phyloP scores from a whole-genome alignment of 2,797 vertebrate genomes.

The Semaprochilodus insignis region DNA sequence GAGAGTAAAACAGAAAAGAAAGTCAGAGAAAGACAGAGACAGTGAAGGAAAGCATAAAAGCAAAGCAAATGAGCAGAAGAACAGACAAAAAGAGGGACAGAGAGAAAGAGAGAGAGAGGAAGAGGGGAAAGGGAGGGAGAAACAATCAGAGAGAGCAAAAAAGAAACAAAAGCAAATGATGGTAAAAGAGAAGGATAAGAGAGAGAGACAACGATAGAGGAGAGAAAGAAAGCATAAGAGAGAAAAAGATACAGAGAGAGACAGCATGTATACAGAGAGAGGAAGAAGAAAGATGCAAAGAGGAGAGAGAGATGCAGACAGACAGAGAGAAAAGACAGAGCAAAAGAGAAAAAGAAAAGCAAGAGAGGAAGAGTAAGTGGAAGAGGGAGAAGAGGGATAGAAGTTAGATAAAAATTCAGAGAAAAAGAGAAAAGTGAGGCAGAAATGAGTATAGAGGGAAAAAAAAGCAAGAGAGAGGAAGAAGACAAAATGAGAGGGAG shows the following conservation, averaged over 20 bases:
- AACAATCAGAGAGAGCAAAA: neutral
- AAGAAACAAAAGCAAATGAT: neutral
- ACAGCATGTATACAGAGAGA: too few relatives aligned
- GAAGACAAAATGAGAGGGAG: neutral
- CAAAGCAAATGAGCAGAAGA: neutral
- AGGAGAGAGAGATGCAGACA: conserved; percentile 10
- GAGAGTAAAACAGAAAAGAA: neutral
- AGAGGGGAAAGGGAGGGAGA: neutral
- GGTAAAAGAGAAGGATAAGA: neutral
- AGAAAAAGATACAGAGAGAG: neutral
- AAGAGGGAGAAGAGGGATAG: neutral
- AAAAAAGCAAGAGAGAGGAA: conserved; percentile 50
- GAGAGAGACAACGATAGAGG: neutral
- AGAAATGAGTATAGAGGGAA: conserved; percentile 22
- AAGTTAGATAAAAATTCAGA: neutral
- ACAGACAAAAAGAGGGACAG: neutral
- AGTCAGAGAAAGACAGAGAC: neutral
- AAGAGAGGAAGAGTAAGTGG: neutral
- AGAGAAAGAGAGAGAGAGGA: neutral
- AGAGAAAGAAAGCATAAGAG: neutral
- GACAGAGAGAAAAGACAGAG: neutral
- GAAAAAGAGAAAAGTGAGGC: neutral
- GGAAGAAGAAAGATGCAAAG: too few relatives aligned
- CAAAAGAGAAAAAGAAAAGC: neutral
- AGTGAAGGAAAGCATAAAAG: neutral